Base-by-base conservation (phyloP, 2,888 invertebrate species). In the Aphelenchoides bicaudatus region DNA sequence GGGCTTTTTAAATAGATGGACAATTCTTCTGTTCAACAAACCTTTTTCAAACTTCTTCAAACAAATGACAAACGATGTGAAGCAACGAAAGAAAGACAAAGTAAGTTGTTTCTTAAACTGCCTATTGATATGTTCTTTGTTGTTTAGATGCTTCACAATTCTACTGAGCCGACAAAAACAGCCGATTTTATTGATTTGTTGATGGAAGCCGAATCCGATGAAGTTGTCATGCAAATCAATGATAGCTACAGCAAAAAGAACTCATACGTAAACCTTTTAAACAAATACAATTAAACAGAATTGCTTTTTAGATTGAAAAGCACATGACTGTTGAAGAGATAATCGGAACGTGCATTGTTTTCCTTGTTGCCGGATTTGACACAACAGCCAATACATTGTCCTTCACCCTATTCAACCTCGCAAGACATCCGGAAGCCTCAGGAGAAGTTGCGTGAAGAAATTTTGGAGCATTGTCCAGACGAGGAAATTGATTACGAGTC, bases 381-480 rank as follows among this genome's bases (percentile, higher is more conserved):
- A 84, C 84, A 0, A 83, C 83, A 0, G 81, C 82, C 5, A 81
- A 81, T 8, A 74, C 82, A 2, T 69, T 84, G 13, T 78, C 79
- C 2, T 83, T 81, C 65, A 74, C 80, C 5, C 72, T 80, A 57
- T 81, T 43, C 43, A 21, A 43, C 23, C n/a, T 43, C 10, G 43
- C 43, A n/a, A 43, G 25, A 25, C 6, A 43, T 6, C 43, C 43
- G 23, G 43, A 43, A n/a, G 43, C 16, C 25, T 8, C 49, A 48
- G 38, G 49, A 48, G 25, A 3, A 16, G 5, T n/a, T 48, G 6
- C 25, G 49, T 5, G 49, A 6, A 37, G 49, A 48, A 16, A n/a
- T 48, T 16, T 8, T 34, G 38, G 25, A 25, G 5, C 29, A 8
- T 48, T 48, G 49, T 48, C n/a, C n/a, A 8, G 49, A 48, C n/a